These are phyloP conservation scores for Sciaenops ocellatus DNA, from an alignment of 2,797 vertebrate species.

Conservation along the genomic window DNA sequence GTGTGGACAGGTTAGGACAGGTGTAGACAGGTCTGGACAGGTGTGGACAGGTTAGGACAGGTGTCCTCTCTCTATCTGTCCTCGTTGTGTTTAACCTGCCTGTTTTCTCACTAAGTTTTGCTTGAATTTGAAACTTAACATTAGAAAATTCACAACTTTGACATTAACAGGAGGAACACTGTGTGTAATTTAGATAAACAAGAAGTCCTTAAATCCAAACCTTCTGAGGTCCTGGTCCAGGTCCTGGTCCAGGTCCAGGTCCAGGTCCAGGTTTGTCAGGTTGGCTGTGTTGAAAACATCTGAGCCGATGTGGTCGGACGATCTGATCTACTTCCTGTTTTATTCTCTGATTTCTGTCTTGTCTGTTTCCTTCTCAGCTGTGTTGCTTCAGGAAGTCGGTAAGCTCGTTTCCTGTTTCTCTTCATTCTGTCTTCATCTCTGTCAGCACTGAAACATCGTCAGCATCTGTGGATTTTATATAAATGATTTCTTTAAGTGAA, in stretches of 20 bases:
- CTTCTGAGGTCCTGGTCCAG: no score
- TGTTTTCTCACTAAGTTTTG: slow-evolving; percentile 20
- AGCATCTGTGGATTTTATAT: not conserved
- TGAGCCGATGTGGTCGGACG: no score
- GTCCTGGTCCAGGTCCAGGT: no score
- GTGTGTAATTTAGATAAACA: not conserved
- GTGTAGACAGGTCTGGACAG: no score
- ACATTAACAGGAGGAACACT: not conserved
- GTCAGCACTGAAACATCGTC: not conserved
- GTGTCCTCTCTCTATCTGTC: not conserved
- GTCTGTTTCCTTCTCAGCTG: slow-evolving; percentile 71
- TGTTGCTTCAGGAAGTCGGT: slow-evolving; percentile 86
- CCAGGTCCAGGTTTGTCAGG: no score
- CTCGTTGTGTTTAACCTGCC: not conserved
- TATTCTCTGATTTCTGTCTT: slow-evolving; percentile 25
- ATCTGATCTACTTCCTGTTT: not conserved
- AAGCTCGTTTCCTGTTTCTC: slow-evolving; percentile 53
- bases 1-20: no score
- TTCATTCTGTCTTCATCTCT: not conserved
- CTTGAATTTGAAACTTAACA: slow-evolving; percentile 10
- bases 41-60: no score
- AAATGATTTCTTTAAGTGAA: not conserved
- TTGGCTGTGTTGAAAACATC: no score
- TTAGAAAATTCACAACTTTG: not conserved
- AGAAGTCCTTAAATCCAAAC: not conserved